Evolutionary conservation across 2,888 invertebrate genomes (phyloP).

Genomic region (Eupithecia exiguata): DNA sequence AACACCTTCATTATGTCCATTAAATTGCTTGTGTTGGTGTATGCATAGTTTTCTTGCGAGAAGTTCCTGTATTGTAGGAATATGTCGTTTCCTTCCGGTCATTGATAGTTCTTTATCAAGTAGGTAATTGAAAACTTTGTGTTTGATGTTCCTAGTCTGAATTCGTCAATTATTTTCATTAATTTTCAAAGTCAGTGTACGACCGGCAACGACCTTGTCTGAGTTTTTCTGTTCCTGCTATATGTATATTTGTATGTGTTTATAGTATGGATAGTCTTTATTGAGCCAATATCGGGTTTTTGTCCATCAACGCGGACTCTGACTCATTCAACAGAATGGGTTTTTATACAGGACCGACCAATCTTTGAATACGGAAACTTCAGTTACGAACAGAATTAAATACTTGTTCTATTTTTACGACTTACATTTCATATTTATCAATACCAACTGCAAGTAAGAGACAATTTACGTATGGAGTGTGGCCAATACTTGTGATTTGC

Average conservation of each 20-base stretch:
- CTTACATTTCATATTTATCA: conserved; percentile 43
- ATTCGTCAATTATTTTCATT: conserved; percentile 50
- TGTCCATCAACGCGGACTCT: conserved; percentile 60
- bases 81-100: conserved; percentile 49
- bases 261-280: conserved; percentile 43
- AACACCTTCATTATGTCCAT: conserved; percentile 60
- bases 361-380: conserved; percentile 58
- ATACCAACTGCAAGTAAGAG: conserved; percentile 41
- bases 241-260: conserved; percentile 40
- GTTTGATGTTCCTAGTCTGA: conserved; percentile 29
- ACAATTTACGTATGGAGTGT: conserved; percentile 54
- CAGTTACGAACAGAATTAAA: conserved; percentile 46
- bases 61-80: conserved; percentile 47
- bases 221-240: conserved; percentile 66
- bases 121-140: background rate
- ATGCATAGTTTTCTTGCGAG: conserved; percentile 47
- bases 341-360: conserved; percentile 67
- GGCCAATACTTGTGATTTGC: conserved; percentile 63
- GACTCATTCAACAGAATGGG: conserved; percentile 66
- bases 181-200: conserved; percentile 71
- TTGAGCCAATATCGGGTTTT: conserved; percentile 61
- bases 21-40: conserved; percentile 52
- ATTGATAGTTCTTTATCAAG: background rate
- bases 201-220: conserved; percentile 73
- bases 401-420: conserved; percentile 52